Evolutionary conservation across 2,888 invertebrate species (phyloP), one percentile per base, ranked within the genome.

Genomic region (Chaitophorus viminalis): DNA sequence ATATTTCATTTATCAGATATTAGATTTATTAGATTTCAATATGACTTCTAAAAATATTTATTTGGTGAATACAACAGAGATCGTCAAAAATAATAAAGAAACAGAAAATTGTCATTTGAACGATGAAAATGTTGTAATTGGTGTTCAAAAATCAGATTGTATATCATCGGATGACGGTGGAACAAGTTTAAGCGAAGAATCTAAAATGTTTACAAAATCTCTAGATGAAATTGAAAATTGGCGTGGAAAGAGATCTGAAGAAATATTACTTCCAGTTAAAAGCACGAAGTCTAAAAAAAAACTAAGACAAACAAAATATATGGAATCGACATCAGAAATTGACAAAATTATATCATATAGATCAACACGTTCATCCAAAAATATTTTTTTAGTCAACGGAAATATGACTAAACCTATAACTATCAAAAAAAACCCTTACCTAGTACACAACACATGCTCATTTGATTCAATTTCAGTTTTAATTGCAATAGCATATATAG

Each of bases 361-460:
- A n/a, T n/a, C n/a, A n/a, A n/a, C n/a, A n/a, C n/a, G n/a, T n/a
- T n/a, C n/a, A n/a, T n/a, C n/a, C n/a, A n/a, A n/a, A n/a, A n/a
- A n/a, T n/a, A n/a, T n/a, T n/a, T 18, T 74, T 33, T 33, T 74
- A 36, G 21, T 33, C 29, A 70, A 70, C 29, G 70, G 70, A 31
- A 70, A 70, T 70, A 31, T 31, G 70, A 17, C 31, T 8, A 74
- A 33, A 36, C 72, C 72, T 21, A 36, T 74, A 36, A 36, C 5
- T 21, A 74, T 74, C 6, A 36, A 33, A 74, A 33, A 74, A 36
- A 33, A 74, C 33, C 33, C 33, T 36, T 74, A 36, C 33, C 33
- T 74, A 21, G 33, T 74, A 74, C 72, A 36, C 36, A 74, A 74
- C 33, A 74, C 72, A 36, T 74, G 72, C 21, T 6, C 72, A 74